These are phyloP conservation scores for Erebia aethiops DNA, from an alignment of 2,888 invertebrate species.

Conservation along the genomic window DNA sequence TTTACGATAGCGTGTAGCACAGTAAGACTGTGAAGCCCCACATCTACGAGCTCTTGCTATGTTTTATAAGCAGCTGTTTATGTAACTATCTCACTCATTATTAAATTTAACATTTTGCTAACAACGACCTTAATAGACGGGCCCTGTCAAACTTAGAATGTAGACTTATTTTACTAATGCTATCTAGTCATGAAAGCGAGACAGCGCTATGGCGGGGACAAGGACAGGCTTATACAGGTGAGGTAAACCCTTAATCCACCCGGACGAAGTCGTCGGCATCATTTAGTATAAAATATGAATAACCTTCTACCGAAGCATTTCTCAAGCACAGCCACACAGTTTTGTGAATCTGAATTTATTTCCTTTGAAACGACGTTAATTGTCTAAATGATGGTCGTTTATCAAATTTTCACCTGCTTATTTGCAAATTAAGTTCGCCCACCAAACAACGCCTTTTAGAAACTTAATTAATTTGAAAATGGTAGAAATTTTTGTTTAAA, in stretches of 20 bases:
- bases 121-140: too few relatives aligned
- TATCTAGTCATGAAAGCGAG: too few relatives aligned
- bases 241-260: too few relatives aligned
- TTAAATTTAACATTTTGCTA: too few relatives aligned
- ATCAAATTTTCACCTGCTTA: slow-evolving; percentile 43
- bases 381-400: slow-evolving; percentile 38
- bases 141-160: too few relatives aligned
- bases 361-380: slow-evolving; percentile 28
- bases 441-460: slow-evolving; percentile 33
- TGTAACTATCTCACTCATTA: too few relatives aligned
- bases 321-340: slow-evolving; percentile 6
- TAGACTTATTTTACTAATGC: too few relatives aligned
- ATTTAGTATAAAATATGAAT: background rate
- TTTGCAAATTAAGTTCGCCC: slow-evolving; percentile 39
- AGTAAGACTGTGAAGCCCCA: background rate
- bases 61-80: too few relatives aligned
- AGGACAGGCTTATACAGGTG: too few relatives aligned
- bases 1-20: background rate
- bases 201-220: too few relatives aligned
- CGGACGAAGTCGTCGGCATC: too few relatives aligned
- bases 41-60: too few relatives aligned
- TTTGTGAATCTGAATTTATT: slow-evolving; percentile 32
- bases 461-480: slow-evolving; percentile 35
- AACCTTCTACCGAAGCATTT: background rate
- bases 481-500: background rate